Conservation (phyloP, 2,113 vertebrate genomes). For the Rhinoderma darwinii region DNA sequence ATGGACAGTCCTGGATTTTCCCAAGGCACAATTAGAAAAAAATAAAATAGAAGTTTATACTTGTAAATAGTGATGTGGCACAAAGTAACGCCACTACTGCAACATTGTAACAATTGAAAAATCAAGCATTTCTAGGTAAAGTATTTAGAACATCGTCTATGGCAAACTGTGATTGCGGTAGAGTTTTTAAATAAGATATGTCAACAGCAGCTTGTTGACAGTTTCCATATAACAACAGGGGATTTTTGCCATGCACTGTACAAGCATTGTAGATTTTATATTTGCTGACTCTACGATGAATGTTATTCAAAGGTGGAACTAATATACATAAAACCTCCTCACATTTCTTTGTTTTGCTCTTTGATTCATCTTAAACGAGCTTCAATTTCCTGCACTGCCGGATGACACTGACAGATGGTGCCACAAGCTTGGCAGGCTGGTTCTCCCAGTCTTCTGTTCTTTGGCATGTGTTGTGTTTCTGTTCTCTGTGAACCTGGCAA, state of each 20-base stretch:
- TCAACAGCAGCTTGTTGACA: not conserved
- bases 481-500: conserved; percentile 17
- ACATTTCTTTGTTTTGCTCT: not conserved
- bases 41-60: no score
- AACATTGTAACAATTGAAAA: no score
- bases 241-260: not conserved
- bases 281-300: not conserved
- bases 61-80: no score
- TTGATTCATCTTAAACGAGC: not conserved
- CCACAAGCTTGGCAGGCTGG: not conserved
- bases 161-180: no score
- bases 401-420: conserved; percentile 32
- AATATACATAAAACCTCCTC: not conserved
- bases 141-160: no score
- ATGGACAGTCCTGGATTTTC: no score
- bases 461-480: conserved; percentile 15
- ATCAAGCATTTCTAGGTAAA: no score
- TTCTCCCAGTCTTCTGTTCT: conserved; percentile 28
- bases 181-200: not conserved
- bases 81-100: no score
- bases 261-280: not conserved
- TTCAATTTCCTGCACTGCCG: not conserved
- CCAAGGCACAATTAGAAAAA: no score
- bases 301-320: not conserved
- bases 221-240: not conserved